These are phyloP conservation scores for Drosophila lacertosa DNA, from an alignment of 1,140 invertebrate species.

Conservation along the genomic window DNA sequence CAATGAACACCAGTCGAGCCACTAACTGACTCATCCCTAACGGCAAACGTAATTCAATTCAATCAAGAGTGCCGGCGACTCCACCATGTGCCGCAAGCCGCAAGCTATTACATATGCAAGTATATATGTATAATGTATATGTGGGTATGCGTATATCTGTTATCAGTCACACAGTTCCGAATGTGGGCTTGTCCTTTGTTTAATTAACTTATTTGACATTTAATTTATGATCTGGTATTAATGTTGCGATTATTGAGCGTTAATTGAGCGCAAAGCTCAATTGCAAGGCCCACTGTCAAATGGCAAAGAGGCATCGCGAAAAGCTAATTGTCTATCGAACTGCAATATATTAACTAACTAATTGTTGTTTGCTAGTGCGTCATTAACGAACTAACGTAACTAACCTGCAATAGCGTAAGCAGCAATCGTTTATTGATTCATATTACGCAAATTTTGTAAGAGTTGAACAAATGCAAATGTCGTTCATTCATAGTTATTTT, in stretches of 20 bases:
- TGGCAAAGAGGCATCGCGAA: slow-evolving; percentile 25
- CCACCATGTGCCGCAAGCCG: neutral
- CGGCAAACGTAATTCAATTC: neutral
- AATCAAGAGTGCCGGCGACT: neutral
- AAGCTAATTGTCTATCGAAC: slow-evolving; percentile 13
- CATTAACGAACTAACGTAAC: slow-evolving; percentile 14
- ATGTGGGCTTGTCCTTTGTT: slow-evolving; percentile 40
- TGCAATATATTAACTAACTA: slow-evolving; percentile 44
- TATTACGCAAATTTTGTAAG: too few species aligned
- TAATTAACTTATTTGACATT: slow-evolving; percentile 71
- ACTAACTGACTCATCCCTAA: slow-evolving; percentile 40
- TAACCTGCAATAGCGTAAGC: too few species aligned
- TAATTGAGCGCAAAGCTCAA: slow-evolving; percentile 53
- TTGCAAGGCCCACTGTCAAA: slow-evolving; percentile 41
- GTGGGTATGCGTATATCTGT: neutral
- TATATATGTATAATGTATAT: neutral
- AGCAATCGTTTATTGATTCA: too few species aligned
- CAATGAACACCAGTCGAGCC: slow-evolving; percentile 8
- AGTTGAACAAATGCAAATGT: too few species aligned
- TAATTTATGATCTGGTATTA: slow-evolving; percentile 52
- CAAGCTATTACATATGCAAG: neutral
- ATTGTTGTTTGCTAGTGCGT: slow-evolving; percentile 27
- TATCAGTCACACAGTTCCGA: slow-evolving; percentile 32
- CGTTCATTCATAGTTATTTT: too few species aligned
- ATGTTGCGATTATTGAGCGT: slow-evolving; percentile 53